phyloP scores from a whole-genome alignment of 1,140 invertebrate genomes.

The Chironomus tepperi region DNA sequence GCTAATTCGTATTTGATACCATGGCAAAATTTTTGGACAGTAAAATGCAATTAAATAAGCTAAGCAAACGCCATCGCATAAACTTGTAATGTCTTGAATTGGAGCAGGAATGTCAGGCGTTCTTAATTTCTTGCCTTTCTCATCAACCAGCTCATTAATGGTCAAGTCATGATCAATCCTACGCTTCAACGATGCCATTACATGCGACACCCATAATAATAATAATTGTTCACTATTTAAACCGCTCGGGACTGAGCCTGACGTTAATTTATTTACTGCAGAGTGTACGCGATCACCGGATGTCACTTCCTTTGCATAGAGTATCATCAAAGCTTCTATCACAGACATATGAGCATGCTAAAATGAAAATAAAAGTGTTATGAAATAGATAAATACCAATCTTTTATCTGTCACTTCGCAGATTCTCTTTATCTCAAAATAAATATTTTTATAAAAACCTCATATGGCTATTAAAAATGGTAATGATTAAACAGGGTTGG shows the following conservation, averaged over 20 bases:
- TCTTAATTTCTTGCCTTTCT: conserved; percentile 36
- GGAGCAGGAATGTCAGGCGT: conserved; percentile 37
- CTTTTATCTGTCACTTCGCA: not conserved
- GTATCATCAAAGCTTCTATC: conserved; percentile 92
- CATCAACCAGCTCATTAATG: conserved; percentile 33
- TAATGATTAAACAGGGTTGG: too few relatives aligned
- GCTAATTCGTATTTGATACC: conserved; percentile 60
- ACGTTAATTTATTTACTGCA: conserved; percentile 56
- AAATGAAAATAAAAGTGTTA: conserved; percentile 35
- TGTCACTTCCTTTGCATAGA: conserved; percentile 89
- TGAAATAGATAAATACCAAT: not conserved
- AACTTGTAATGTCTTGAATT: conserved; percentile 48
- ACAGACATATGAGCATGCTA: conserved; percentile 93
- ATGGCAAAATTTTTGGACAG: conserved; percentile 77
- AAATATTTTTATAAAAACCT: too few relatives aligned
- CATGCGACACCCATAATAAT: conserved; percentile 85
- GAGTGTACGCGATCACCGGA: conserved; percentile 79
- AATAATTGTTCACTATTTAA: conserved; percentile 78
- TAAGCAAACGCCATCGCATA: conserved; percentile 87
- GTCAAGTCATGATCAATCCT: conserved; percentile 47
- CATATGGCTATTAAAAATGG: too few relatives aligned
- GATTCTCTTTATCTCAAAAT: too few relatives aligned
- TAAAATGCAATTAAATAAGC: conserved; percentile 88
- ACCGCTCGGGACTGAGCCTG: conserved; percentile 35
- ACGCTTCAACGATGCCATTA: conserved; percentile 63